Conservation (phyloP, 2,888 invertebrate genomes). For the Drosophila nigritarsus region DNA sequence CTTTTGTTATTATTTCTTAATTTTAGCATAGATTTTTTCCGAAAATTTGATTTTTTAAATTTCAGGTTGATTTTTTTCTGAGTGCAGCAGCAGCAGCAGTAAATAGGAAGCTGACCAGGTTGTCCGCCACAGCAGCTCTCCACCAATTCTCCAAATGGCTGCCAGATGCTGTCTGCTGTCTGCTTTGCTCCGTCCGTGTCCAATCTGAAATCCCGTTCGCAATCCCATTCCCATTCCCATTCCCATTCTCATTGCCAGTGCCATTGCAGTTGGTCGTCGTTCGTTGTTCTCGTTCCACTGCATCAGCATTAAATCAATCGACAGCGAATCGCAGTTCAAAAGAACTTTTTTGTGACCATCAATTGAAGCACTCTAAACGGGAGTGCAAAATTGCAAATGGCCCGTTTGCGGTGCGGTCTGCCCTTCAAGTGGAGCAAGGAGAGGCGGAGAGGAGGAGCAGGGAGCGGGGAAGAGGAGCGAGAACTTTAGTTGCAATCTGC, state of each 20-base stretch:
- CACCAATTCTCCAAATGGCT: constrained; percentile 1
- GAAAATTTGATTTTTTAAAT: background rate
- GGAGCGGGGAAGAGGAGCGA: background rate
- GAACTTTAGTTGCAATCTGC: constrained; percentile 11
- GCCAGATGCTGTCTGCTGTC: constrained; percentile 13
- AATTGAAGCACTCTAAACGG: constrained; percentile 59
- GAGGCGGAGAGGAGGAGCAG: background rate
- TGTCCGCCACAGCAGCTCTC: constrained; percentile 21
- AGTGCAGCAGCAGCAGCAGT: background rate
- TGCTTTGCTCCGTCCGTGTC: constrained; percentile 28
- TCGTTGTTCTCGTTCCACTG: constrained; percentile 41
- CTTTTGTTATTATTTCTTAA: background rate
- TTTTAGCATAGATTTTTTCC: background rate
- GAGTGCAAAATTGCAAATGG: constrained; percentile 52
- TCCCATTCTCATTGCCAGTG: constrained; percentile 11
- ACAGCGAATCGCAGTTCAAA: constrained; percentile 48
- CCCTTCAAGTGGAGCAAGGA: constrained; percentile 18
- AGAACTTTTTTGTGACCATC: constrained; percentile 51
- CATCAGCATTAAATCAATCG: constrained; percentile 67
- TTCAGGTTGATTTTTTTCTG: background rate
- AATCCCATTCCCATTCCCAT: constrained; percentile 37
- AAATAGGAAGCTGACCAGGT: constrained; percentile 31
- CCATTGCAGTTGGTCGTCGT: constrained; percentile 1
- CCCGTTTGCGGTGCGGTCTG: constrained; percentile 27
- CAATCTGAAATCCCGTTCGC: constrained; percentile 41